These are phyloP conservation scores for Nanorana parkeri DNA, from an alignment of 2,113 vertebrate species.

Conservation along the genomic window DNA sequence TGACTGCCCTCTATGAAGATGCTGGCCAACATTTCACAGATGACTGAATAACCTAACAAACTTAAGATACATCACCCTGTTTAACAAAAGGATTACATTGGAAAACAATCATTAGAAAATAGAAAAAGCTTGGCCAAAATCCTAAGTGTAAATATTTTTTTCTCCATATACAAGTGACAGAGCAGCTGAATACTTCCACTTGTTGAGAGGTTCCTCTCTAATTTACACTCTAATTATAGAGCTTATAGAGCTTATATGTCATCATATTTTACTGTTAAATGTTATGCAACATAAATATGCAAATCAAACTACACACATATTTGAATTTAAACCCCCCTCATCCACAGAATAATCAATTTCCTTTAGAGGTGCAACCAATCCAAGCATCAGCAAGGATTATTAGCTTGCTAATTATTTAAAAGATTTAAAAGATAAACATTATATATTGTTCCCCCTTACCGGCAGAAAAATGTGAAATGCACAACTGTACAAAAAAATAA, in stretches of 20 bases:
- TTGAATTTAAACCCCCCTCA: too few species aligned
- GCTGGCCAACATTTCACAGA: slow-evolving; percentile 25
- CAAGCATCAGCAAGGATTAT: too few species aligned
- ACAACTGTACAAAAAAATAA: too few species aligned
- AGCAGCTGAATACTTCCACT: slow-evolving; percentile 13
- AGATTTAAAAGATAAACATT: too few species aligned
- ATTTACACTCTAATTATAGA: slow-evolving; percentile 37
- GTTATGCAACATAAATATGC: background rate
- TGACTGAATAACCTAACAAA: slow-evolving; percentile 19
- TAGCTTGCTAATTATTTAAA: too few species aligned
- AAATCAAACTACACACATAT: too few species aligned
- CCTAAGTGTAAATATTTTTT: slow-evolving; percentile 34
- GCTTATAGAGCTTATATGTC: too few species aligned
- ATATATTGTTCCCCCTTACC: too few species aligned
- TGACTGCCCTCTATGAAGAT: background rate
- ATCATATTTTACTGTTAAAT: background rate
- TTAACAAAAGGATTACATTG: slow-evolving; percentile 25
- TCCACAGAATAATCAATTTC: too few species aligned
- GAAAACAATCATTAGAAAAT: slow-evolving; percentile 24
- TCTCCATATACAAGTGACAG: slow-evolving; percentile 30
- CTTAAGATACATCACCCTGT: slow-evolving; percentile 38
- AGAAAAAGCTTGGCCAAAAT: slow-evolving; percentile 22
- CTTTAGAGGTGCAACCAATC: too few species aligned
- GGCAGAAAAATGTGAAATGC: too few species aligned
- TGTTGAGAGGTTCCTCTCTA: slow-evolving; percentile 13